phyloP scores from a whole-genome alignment of 2,888 invertebrate genomes.

The Willowsia nigromaculata region DNA sequence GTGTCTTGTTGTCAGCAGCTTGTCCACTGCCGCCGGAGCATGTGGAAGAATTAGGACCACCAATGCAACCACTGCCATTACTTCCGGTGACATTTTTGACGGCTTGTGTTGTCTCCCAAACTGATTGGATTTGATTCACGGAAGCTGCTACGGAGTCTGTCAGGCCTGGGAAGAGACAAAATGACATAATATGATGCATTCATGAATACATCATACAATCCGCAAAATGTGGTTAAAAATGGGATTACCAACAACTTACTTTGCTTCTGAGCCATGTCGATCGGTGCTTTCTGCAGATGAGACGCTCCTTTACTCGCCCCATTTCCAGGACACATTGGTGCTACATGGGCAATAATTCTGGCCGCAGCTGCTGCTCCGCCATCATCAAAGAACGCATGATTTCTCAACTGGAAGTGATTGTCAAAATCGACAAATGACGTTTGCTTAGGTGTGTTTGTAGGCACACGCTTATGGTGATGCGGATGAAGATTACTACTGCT shows the following conservation, averaged over 20 bases:
- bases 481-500: constrained; percentile 49
- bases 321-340: constrained; percentile 72
- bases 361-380: constrained; percentile 72
- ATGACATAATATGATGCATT: not conserved
- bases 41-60: constrained; percentile 20
- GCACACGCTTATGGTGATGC: constrained; percentile 68
- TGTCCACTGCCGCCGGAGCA: constrained; percentile 40
- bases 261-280: constrained; percentile 77
- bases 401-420: constrained; percentile 74
- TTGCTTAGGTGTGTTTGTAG: constrained; percentile 77
- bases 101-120: constrained; percentile 69
- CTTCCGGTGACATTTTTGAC: constrained; percentile 43
- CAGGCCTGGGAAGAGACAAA: constrained; percentile 82
- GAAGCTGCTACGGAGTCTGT: constrained; percentile 88
- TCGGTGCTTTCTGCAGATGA: constrained; percentile 56
- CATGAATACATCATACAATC: too few relatives aligned
- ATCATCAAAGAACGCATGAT: constrained; percentile 68
- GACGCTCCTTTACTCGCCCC: constrained; percentile 45
- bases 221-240: too few relatives aligned
- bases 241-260: constrained; percentile 65
- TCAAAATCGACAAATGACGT: constrained; percentile 76
- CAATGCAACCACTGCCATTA: constrained; percentile 7
- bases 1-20: constrained; percentile 47
- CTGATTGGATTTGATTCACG: constrained; percentile 83
- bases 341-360: constrained; percentile 75